A percentile compares a stretch with the other conserved stretches of the same genome.
phyloP scores from a whole-genome alignment of 1,140 invertebrate species.

The Penaeus japonicus region DNA sequence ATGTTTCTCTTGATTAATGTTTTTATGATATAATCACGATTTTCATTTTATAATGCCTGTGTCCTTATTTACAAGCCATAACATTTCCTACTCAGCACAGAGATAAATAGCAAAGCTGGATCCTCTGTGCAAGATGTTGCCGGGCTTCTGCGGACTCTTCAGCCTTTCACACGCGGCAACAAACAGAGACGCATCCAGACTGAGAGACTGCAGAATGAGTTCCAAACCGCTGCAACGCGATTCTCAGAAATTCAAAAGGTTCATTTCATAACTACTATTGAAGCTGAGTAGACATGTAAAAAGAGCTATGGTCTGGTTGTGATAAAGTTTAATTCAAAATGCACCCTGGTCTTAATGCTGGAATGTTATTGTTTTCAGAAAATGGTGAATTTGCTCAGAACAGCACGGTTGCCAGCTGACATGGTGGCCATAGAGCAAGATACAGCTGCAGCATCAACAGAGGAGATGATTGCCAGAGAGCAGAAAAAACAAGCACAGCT shows the following conservation, averaged over 20 bases:
- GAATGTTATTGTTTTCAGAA: conserved; percentile 3
- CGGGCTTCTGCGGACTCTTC: conserved; percentile 21
- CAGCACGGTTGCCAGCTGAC: conserved; percentile 45
- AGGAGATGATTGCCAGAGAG: conserved; percentile 28
- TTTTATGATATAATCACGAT: too few species aligned
- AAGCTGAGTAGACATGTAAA: neutral
- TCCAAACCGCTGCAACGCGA: conserved; percentile 46
- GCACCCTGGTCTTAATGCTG: neutral
- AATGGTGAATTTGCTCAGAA: conserved; percentile 30
- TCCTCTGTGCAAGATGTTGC: conserved; percentile 26
- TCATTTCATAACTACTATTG: neutral
- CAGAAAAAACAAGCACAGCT: conserved; percentile 1
- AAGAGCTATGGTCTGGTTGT: neutral
- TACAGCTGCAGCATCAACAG: neutral
- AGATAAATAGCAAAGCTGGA: conserved; percentile 47
- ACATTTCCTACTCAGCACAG: neutral
- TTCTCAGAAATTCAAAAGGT: conserved; percentile 51
- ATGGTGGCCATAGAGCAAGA: conserved; percentile 52
- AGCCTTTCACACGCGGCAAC: conserved; percentile 35
- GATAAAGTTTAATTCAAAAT: neutral
- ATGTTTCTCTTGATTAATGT: too few species aligned
- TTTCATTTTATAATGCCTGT: too few species aligned
- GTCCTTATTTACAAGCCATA: too few species aligned
- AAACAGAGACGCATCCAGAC: conserved; percentile 38
- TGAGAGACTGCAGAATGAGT: conserved; percentile 42